Percentiles rank a stretch among this genome's conserved stretches.
These are phyloP conservation scores for Dasysyrphus tricinctus DNA, from an alignment of 2,888 invertebrate genomes.

Conservation along the genomic window DNA sequence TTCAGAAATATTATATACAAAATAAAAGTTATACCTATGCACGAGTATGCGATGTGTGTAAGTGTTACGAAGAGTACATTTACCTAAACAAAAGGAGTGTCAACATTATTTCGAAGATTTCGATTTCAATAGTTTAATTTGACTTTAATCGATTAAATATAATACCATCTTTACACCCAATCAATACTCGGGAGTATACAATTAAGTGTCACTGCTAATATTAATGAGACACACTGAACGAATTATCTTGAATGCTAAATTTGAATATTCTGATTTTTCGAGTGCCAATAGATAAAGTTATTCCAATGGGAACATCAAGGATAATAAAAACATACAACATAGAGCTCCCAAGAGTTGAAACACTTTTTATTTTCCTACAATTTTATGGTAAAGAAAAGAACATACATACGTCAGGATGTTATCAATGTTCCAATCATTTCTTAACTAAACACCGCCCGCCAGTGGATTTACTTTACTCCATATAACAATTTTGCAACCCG, in stretches of 20 bases:
- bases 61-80: too few relatives aligned
- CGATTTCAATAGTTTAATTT: too few relatives aligned
- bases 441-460: background rate
- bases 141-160: too few relatives aligned
- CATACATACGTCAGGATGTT: conserved; percentile 23
- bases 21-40: too few relatives aligned
- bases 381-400: background rate
- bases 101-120: too few relatives aligned
- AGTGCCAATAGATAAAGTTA: background rate
- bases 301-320: background rate
- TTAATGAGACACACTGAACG: background rate
- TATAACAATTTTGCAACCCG: background rate
- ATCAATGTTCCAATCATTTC: conserved; percentile 2
- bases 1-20: too few relatives aligned
- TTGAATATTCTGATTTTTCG: background rate
- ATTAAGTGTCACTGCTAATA: background rate
- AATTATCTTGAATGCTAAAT: background rate
- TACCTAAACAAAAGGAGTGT: too few relatives aligned
- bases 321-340: background rate
- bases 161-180: too few relatives aligned
- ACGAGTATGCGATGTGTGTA: too few relatives aligned
- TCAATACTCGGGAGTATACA: too few relatives aligned
- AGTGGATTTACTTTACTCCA: background rate
- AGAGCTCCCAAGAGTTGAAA: background rate
- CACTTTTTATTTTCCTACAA: background rate